phyloP scores from a whole-genome alignment of 2,888 invertebrate genomes.

The Nomada ferruginata region DNA sequence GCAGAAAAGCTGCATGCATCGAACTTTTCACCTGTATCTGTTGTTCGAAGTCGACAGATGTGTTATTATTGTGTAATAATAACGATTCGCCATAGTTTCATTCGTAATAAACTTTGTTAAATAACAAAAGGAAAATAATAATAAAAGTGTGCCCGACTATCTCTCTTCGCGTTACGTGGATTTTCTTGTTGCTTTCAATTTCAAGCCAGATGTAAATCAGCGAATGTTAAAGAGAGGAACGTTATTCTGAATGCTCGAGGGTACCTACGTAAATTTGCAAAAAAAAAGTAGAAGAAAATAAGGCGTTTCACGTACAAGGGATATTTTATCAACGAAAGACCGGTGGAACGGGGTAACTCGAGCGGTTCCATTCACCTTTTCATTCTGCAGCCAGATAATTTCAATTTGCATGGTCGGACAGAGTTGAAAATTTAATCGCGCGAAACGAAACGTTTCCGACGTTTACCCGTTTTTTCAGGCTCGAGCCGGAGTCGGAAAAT shows the following conservation, averaged over 20 bases:
- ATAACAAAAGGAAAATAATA: too few species aligned
- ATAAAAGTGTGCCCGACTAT: too few species aligned
- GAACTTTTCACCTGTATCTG: constrained; percentile 15
- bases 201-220: too few species aligned
- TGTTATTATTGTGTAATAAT: too few species aligned
- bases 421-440: constrained; percentile 23
- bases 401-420: constrained; percentile 26
- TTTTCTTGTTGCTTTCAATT: too few species aligned
- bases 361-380: constrained; percentile 25
- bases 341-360: constrained; percentile 5
- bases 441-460: constrained; percentile 20
- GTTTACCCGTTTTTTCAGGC: too few species aligned
- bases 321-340: constrained; percentile 3
- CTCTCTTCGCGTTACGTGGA: too few species aligned
- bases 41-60: too few species aligned
- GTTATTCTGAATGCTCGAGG: too few species aligned
- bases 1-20: constrained; percentile 23
- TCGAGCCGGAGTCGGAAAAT: background rate
- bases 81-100: too few species aligned
- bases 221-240: too few species aligned
- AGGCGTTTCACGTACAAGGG: background rate
- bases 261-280: background rate
- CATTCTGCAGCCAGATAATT: constrained; percentile 25
- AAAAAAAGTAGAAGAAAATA: background rate
- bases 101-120: too few species aligned